Evolutionary conservation across 2,888 invertebrate species (phyloP).

Genomic region (Diaphora mendica): DNA sequence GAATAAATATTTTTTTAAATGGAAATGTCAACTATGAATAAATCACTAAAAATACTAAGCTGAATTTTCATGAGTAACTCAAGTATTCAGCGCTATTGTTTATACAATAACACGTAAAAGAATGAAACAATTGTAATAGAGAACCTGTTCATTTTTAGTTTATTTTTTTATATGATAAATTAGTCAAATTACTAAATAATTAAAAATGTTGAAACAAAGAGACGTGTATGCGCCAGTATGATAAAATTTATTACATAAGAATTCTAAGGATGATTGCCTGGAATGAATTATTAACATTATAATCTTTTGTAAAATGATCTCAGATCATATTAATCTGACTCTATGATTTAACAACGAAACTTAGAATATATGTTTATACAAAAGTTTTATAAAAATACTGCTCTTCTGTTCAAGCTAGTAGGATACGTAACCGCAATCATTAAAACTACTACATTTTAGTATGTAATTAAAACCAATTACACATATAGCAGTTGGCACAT

Average conservation of each 20-base stretch:
- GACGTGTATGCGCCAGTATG: too few relatives aligned
- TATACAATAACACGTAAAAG: background rate
- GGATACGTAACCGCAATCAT: background rate
- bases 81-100: background rate
- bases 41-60: background rate
- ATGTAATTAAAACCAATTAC: too few relatives aligned
- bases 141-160: too few relatives aligned
- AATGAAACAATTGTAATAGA: background rate
- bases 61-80: background rate
- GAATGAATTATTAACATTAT: too few relatives aligned
- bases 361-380: too few relatives aligned
- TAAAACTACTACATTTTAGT: background rate
- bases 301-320: too few relatives aligned
- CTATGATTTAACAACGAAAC: too few relatives aligned
- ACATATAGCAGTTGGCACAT: constrained; percentile 14
- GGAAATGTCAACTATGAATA: background rate
- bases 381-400: background rate
- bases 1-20: constrained; percentile 5
- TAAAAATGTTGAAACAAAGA: background rate
- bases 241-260: too few relatives aligned
- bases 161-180: background rate
- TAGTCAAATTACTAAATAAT: background rate
- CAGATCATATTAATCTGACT: too few relatives aligned
- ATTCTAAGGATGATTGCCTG: too few relatives aligned
- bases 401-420: background rate